A percentile compares a stretch with the other conserved stretches of the same genome.
These are phyloP conservation scores for Drosophila biarmipes DNA, from an alignment of 1,140 invertebrate genomes.

Conservation along the genomic window DNA sequence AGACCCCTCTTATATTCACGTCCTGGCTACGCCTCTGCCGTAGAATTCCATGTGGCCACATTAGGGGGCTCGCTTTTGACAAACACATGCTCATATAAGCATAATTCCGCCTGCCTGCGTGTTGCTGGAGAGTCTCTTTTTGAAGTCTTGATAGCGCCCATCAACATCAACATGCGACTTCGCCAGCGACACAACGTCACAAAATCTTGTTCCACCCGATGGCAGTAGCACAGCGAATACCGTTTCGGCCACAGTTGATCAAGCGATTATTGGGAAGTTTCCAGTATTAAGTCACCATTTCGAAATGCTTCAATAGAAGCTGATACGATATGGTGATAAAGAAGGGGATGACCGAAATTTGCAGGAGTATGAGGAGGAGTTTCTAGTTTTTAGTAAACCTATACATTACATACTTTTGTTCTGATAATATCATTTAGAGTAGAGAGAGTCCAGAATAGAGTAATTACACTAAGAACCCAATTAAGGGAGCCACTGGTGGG, in stretches of 20 bases:
- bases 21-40: conserved; percentile 13
- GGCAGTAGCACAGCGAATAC: conserved; percentile 22
- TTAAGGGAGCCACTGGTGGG: too few relatives aligned
- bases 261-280: conserved; percentile 35
- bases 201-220: conserved; percentile 37
- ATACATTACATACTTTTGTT: too few relatives aligned
- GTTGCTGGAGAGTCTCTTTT: conserved; percentile 10
- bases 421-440: too few relatives aligned
- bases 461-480: too few relatives aligned
- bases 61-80: conserved; percentile 46
- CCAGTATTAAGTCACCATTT: conserved; percentile 21
- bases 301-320: conserved; percentile 5
- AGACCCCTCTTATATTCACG: background rate
- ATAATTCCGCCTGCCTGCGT: conserved; percentile 10
- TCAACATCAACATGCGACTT: conserved; percentile 31
- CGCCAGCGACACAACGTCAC: conserved; percentile 25
- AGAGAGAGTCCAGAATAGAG: too few relatives aligned
- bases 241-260: conserved; percentile 47
- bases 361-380: too few relatives aligned
- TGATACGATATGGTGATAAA: background rate
- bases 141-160: conserved; percentile 37
- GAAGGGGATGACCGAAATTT: background rate
- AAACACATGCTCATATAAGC: conserved; percentile 30
- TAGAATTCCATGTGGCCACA: conserved; percentile 40
- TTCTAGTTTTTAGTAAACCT: too few relatives aligned